A percentile compares a stretch with the other conserved stretches of the same genome.
phyloP scores from a whole-genome alignment of 1,140 invertebrate genomes.

The Drosophila paulistorum region DNA sequence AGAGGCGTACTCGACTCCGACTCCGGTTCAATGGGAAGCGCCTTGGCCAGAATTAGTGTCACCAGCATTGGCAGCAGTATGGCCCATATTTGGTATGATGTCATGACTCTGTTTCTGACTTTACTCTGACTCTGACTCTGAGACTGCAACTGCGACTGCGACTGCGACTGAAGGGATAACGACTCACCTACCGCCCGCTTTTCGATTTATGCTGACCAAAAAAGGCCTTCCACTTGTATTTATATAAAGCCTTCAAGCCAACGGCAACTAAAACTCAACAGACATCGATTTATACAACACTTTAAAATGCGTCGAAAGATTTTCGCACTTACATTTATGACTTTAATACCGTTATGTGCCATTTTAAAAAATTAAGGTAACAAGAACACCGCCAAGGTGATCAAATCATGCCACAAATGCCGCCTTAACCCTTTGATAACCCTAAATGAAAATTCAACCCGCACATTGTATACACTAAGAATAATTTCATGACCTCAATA shows the following conservation, averaged over 20 bases:
- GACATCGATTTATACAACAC: constrained; percentile 53
- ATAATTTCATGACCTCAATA: too few species aligned
- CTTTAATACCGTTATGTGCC: constrained; percentile 42
- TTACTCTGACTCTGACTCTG: constrained; percentile 7
- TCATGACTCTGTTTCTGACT: constrained; percentile 29
- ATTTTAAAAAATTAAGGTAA: constrained; percentile 4
- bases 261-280: neutral
- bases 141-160: constrained; percentile 19
- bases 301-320: constrained; percentile 26
- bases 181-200: neutral
- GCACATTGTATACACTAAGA: neutral
- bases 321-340: constrained; percentile 11
- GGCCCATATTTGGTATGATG: constrained; percentile 46
- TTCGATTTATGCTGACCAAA: constrained; percentile 39
- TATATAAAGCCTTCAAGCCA: constrained; percentile 54
- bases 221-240: constrained; percentile 58
- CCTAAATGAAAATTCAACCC: neutral
- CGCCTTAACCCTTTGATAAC: neutral
- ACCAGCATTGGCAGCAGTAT: constrained; percentile 35
- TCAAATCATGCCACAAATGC: neutral
- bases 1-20: constrained; percentile 13
- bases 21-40: constrained; percentile 28
- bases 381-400: constrained; percentile 13
- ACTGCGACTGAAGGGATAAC: constrained; percentile 20
- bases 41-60: constrained; percentile 51